Evolutionary conservation across 1,140 invertebrate species (phyloP).

Genomic region (Drosophila sturtevanti): DNA sequence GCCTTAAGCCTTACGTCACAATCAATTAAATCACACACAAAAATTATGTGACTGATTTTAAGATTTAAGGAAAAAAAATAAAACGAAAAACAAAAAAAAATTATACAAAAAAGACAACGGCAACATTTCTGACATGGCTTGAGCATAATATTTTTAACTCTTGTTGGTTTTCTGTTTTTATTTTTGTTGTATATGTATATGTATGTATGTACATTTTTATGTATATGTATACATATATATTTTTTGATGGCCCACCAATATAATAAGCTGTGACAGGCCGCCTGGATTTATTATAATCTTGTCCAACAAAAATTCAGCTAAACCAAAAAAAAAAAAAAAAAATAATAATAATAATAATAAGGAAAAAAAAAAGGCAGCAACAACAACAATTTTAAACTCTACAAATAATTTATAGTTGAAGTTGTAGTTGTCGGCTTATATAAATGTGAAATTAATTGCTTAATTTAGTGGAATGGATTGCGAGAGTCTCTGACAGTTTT

Average conservation of each 20-base stretch:
- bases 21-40: slow-evolving; percentile 45
- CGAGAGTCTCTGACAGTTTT: slow-evolving; percentile 73
- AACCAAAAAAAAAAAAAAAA: slow-evolving; percentile 21
- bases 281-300: slow-evolving; percentile 58
- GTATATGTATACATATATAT: too few species aligned
- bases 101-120: not conserved
- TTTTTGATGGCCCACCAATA: slow-evolving; percentile 45
- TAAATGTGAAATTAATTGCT: slow-evolving; percentile 79
- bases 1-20: slow-evolving; percentile 54
- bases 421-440: slow-evolving; percentile 75
- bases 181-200: too few species aligned
- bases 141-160: slow-evolving; percentile 17
- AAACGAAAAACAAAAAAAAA: not conserved
- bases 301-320: slow-evolving; percentile 11
- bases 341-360: slow-evolving; percentile 3
- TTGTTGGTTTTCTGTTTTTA: not conserved
- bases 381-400: slow-evolving; percentile 11
- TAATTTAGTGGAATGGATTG: slow-evolving; percentile 80
- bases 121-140: slow-evolving; percentile 24
- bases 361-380: not conserved
- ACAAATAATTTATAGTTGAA: slow-evolving; percentile 69
- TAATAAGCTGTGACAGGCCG: slow-evolving; percentile 71
- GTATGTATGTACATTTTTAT: too few species aligned
- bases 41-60: slow-evolving; percentile 35
- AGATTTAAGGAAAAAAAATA: slow-evolving; percentile 13